Base-by-base conservation (phyloP, 2,888 invertebrate genomes). In the Pasiphila rectangulata region DNA sequence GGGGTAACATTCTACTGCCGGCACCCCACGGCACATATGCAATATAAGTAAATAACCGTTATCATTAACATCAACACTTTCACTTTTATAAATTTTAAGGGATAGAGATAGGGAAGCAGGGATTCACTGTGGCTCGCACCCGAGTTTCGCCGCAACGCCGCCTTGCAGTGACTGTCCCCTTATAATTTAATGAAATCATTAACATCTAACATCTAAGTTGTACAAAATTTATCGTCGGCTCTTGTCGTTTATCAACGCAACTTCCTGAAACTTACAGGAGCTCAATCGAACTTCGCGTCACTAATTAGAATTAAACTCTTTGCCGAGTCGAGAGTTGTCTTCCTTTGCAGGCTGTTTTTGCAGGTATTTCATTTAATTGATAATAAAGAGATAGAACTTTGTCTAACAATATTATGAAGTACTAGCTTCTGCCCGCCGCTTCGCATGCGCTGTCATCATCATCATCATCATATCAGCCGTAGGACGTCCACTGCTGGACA, bases 281-380 rank as follows among this genome's bases (percentile, higher is more conserved):
- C 49, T 51, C 57, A 58, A 57, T 59, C 51, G 52, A 63, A 64
- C 62, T 69, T 64, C 51, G 60, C 49, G 59, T 62, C 49, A 43
- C 57, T 67, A 62, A 67, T 66, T 64, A 69, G 63, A 67, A 61
- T 64, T 59, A 61, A 67, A 66, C 58, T 66, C 57, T 56, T 51
- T 51, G 52, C 56, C 45, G 49, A 52, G 57, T 50, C 46, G 51
- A 42, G 41, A 57, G 46, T 46, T 35, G 42, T 29, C 10, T 32
- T 42, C 42, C 39, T 27, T 37, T 54, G 23, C n/a, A n/a, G n/a
- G 9, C 12, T 27, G 12, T 13, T 7, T 9, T 7, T 12, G 13
- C 44, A 13, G 10, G 12, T 27, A 25, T 34, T 34, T 3, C 23
- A 30, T 29, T 29, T 45, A 30, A 9, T 37, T 23, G 13, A 41